Evolutionary conservation across 2,797 vertebrate species (phyloP), one percentile per base, ranked within the genome.

Genomic region (Mallotus villosus): DNA sequence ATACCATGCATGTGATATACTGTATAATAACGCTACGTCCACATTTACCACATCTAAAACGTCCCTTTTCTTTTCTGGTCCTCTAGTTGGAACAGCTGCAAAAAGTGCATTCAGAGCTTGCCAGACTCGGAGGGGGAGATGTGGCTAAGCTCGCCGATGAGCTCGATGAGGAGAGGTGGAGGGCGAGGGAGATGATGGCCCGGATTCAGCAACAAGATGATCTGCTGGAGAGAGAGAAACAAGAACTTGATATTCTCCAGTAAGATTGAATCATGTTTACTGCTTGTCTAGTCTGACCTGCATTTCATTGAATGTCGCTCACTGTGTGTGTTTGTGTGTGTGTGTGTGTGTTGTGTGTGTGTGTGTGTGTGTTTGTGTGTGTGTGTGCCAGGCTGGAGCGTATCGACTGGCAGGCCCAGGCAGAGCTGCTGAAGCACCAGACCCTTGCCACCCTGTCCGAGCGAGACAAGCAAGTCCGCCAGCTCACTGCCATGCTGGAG

Each of bases 21-120:
- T 58, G 55, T 25, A 59, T 14, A 27, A 46, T 29, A 67, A 49
- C 53, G 11, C 11, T 17, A 6, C 27, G 29, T 34, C 49, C 11
- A 4, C 51, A 68, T 55, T 19, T 29, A 67, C 24, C 49, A 32
- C 58, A 17, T 64, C 1, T 66, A 58, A 71, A 19, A 8, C 21
- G 3, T 25, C 14, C n/a, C n/a, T 51, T 19, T 51, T 34, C 60
- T 77, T 68, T 83, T n/a, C 68, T 25, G 73, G 25, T 74, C 75
- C 67, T 41, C 24, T 80, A 99, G 96, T 84, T 98, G 67, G 94
- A 94, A 74, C 95, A 98, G 78, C 83, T 98, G 71, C 93, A 94
- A 84, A 91, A 86, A 68, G 94, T 95, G 73, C 93, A 93, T 79
- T 88, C 92, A 4, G 94, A 97, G 6, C 89, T 96, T 79, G 86